phyloP scores from a whole-genome alignment of 2,888 invertebrate genomes.

The Brachypterus glaber region DNA sequence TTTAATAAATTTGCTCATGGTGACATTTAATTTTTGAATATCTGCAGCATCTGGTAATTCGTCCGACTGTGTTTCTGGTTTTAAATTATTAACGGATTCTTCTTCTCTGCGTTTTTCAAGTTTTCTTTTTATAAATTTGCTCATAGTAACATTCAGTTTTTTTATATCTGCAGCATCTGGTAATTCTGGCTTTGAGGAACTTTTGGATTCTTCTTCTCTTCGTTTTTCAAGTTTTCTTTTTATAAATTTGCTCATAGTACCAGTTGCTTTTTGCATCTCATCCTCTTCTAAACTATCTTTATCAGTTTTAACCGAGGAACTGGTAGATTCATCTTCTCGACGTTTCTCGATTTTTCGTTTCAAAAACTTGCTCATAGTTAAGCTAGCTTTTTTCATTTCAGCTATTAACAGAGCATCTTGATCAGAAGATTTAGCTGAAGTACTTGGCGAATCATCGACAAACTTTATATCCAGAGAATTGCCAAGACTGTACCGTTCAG shows the following conservation, averaged over 20 bases:
- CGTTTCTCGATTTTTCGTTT: constrained; percentile 34
- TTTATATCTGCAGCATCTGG: too few species aligned
- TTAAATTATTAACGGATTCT: too few species aligned
- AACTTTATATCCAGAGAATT: constrained; percentile 40
- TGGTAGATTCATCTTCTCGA: constrained; percentile 37
- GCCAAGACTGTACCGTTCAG: constrained; percentile 36
- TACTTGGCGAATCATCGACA: constrained; percentile 39
- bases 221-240: constrained; percentile 34
- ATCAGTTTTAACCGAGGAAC: constrained; percentile 47
- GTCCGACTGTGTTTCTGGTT: too few species aligned
- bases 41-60: too few species aligned
- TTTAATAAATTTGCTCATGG: constrained; percentile 33
- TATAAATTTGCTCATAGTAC: constrained; percentile 34
- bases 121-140: constrained; percentile 34
- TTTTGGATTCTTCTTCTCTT: constrained; percentile 18
- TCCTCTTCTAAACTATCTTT: constrained; percentile 34
- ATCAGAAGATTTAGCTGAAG: constrained; percentile 39
- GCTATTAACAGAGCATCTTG: constrained; percentile 35
- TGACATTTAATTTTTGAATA: too few species aligned
- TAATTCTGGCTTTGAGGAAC: too few species aligned
- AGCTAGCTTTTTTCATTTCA: constrained; percentile 36
- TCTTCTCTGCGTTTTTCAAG: constrained; percentile 29
- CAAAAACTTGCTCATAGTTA: constrained; percentile 35
- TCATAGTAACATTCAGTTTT: too few species aligned
- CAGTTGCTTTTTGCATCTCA: too few species aligned